Base-by-base conservation (phyloP, 2,113 vertebrate species). In the Macroglossus sobrinus region DNA sequence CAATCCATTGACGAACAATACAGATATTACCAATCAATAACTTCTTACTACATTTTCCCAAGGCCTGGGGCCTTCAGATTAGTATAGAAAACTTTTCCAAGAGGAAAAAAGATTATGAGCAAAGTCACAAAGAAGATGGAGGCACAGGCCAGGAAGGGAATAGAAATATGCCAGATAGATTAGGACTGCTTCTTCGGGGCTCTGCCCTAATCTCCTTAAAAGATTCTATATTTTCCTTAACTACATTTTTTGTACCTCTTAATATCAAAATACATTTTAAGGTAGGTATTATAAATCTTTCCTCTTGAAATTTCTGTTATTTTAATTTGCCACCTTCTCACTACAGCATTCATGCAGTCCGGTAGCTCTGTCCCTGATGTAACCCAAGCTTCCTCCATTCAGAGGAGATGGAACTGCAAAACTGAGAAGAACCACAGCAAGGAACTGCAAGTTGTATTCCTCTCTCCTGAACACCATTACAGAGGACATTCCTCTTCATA, bases 1-100 rank as follows among this genome's bases (percentile, higher is more conserved):
- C 81, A 76, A 81, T 47, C 13, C 82, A 92, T 30, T 35, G 28
- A 59, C 57, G 75, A 91, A 71, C 11, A 28, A 75, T 28, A 84
- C 26, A 4, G 22, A 26, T 43, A 64, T 74, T 57, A 63, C 30
- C 43, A 61, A 63, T 45, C 1, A 66, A 15, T 47, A 66, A 89
- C 47, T 68, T 66, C n/a, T 68, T 79, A 55, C 5, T 11, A 72
- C 9, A 53, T 84, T 82, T 87, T 11, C 38, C 15, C 15, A 12
- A 21, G 26, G 40, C 35, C 72, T 72, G 12, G 63, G 19, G 28
- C 15, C 26, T 91, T 53, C 35, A 3, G 68, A 72, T 78, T 82
- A 55, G 2, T 21, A 79, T 0, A 64, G 14, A 30, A 75, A 91
- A 69, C 1, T 61, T 69, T 92, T 38, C 68, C 24, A 61, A 96